These are phyloP conservation scores for Ptilodon capucinus DNA, from an alignment of 2,888 invertebrate species.

Conservation along the genomic window DNA sequence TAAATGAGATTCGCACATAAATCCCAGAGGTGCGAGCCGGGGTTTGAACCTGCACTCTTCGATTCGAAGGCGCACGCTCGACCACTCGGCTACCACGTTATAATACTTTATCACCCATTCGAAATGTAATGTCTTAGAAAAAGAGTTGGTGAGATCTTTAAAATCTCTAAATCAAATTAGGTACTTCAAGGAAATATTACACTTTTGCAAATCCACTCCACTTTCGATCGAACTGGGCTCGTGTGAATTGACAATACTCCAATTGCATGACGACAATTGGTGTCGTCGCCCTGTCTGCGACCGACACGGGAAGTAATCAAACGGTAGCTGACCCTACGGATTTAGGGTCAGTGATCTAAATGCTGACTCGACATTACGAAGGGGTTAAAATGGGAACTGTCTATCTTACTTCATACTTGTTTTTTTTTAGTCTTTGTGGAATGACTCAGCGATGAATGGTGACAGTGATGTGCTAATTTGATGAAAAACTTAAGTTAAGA, in stretches of 20 bases:
- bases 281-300: not conserved
- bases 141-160: too few relatives aligned
- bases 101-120: too few relatives aligned
- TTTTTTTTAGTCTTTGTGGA: not conserved
- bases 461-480: too few relatives aligned
- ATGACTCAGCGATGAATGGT: too few relatives aligned
- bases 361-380: not conserved
- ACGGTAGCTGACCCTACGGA: not conserved
- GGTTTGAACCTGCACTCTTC: too few relatives aligned
- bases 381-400: not conserved
- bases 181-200: not conserved
- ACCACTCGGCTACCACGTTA: too few relatives aligned
- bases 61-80: too few relatives aligned
- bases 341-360: not conserved
- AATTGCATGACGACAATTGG: not conserved
- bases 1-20: too few relatives aligned
- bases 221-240: not conserved
- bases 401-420: not conserved
- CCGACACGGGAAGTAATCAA: constrained; percentile 1
- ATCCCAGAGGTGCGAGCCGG: too few relatives aligned
- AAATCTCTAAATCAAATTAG: too few relatives aligned
- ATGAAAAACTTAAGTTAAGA: too few relatives aligned
- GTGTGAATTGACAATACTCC: not conserved
- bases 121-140: too few relatives aligned
- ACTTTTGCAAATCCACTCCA: not conserved